These are phyloP conservation scores for Platysteira castanea DNA, from an alignment of 2,113 vertebrate species.

Conservation along the genomic window DNA sequence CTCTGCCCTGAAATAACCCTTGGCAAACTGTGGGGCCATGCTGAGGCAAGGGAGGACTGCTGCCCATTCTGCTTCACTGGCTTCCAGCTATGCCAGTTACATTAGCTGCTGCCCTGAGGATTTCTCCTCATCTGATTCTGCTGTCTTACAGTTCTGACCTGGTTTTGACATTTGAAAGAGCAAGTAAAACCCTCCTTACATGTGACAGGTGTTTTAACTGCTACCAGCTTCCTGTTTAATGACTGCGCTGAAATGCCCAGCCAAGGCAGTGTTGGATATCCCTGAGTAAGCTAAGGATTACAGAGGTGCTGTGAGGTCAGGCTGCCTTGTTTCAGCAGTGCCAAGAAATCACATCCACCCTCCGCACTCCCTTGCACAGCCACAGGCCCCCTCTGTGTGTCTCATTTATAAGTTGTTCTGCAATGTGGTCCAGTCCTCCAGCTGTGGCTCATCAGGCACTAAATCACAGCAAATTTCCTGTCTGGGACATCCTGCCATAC, in stretches of 20 bases:
- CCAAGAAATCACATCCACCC: background rate
- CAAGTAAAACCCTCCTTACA: background rate
- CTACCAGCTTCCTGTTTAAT: background rate
- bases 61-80: background rate
- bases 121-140: background rate
- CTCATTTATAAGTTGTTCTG: background rate
- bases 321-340: background rate
- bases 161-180: constrained; percentile 39
- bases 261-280: background rate
- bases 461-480: background rate
- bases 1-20: background rate
- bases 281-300: background rate
- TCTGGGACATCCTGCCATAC: background rate
- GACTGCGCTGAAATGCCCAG: background rate
- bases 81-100: background rate
- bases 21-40: background rate
- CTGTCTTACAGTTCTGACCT: constrained; percentile 3
- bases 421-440: background rate
- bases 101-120: background rate
- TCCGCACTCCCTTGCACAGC: background rate
- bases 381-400: background rate
- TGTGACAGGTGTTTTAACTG: background rate
- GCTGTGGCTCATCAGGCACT: background rate
- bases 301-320: background rate
- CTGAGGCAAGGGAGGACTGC: background rate